These are phyloP conservation scores for Salvelinus namaycush DNA, from an alignment of 2,113 vertebrate genomes.

Conservation along the genomic window DNA sequence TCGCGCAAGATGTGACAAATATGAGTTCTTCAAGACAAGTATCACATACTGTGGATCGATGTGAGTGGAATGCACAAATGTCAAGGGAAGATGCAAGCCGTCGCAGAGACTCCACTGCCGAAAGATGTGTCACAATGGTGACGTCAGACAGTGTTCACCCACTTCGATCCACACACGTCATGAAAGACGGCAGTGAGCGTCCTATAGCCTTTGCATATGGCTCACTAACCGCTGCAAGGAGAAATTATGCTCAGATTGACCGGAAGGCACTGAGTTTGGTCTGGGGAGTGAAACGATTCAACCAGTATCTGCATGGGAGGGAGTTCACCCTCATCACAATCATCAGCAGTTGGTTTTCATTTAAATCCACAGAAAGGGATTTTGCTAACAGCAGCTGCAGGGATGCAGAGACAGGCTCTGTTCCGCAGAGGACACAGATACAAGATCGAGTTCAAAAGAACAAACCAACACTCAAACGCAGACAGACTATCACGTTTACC, in stretches of 20 bases:
- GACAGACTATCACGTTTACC: constrained; percentile 1
- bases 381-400: background rate
- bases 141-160: constrained; percentile 14
- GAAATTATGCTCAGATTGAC: constrained; percentile 22
- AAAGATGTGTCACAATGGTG: background rate
- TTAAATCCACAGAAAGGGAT: constrained; percentile 4
- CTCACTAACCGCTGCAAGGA: constrained; percentile 5
- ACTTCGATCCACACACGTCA: constrained; percentile 8
- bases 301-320: too few relatives aligned
- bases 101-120: background rate
- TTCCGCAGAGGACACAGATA: constrained; percentile 16
- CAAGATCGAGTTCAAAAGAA: constrained; percentile 3
- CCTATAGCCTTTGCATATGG: constrained; percentile 22
- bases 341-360: too few relatives aligned
- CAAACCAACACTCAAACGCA: background rate
- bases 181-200: constrained; percentile 10
- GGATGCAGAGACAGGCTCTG: constrained; percentile 10
- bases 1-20: constrained; percentile 3
- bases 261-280: constrained; percentile 2
- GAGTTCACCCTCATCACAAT: too few relatives aligned
- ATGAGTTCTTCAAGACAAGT: constrained; percentile 17
- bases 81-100: background rate
- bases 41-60: constrained; percentile 29
- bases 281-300: too few relatives aligned
- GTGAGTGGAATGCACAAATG: constrained; percentile 23